These are phyloP conservation scores for Nomada lathburiana DNA, from an alignment of 2,888 invertebrate genomes.

Conservation along the genomic window DNA sequence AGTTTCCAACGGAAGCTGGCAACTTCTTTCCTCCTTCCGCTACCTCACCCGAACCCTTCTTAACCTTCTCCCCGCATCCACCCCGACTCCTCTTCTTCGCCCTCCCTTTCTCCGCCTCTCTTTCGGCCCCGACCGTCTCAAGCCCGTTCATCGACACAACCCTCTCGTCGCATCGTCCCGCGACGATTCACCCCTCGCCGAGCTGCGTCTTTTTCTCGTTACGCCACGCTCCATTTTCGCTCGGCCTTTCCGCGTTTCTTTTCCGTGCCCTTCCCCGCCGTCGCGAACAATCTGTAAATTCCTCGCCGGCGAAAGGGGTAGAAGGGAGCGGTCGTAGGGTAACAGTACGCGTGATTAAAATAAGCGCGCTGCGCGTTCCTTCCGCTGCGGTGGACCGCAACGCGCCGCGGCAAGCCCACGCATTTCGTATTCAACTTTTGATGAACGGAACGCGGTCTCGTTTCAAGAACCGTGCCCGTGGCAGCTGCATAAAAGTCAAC, in stretches of 20 bases:
- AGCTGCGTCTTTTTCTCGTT: not conserved
- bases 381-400: too few species aligned
- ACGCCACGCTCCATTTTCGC: not conserved
- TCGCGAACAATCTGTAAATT: not conserved
- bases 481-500: slow-evolving; percentile 16
- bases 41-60: not conserved
- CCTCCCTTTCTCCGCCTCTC: not conserved
- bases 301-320: too few species aligned
- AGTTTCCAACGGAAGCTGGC: slow-evolving; percentile 41
- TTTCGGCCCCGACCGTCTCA: not conserved
- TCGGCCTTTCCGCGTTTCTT: slow-evolving; percentile 10
- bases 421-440: slow-evolving; percentile 7
- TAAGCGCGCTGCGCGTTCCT: slow-evolving; percentile 7
- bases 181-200: not conserved
- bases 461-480: not conserved
- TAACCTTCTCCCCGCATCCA: slow-evolving; percentile 12
- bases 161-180: not conserved
- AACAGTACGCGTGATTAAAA: slow-evolving; percentile 33
- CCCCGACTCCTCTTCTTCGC: not conserved
- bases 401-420: not conserved
- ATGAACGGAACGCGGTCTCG: not conserved
- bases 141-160: not conserved
- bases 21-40: slow-evolving; percentile 5
- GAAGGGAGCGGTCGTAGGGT: not conserved
- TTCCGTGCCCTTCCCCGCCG: not conserved